phyloP scores from a whole-genome alignment of 2,888 invertebrate species.

The Acleris literana region DNA sequence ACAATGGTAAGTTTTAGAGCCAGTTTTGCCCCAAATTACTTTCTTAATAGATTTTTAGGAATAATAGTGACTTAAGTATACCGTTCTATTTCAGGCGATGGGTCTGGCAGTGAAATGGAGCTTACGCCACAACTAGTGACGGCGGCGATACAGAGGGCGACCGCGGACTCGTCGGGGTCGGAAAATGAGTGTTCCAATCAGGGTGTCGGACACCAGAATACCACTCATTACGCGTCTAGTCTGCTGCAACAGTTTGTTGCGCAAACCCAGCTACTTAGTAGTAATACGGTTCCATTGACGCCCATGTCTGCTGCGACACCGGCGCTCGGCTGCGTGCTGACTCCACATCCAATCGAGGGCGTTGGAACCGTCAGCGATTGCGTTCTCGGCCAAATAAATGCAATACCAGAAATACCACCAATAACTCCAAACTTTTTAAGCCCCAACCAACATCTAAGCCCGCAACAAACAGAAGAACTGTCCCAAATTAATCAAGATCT shows the following conservation, averaged over 20 bases:
- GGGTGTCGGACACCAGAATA: constrained; percentile 78
- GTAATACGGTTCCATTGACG: constrained; percentile 62
- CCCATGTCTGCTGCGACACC: constrained; percentile 58
- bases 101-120: constrained; percentile 90
- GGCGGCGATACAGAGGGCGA: constrained; percentile 89
- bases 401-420: constrained; percentile 66
- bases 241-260: constrained; percentile 91
- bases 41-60: background rate
- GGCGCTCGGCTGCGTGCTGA: constrained; percentile 57
- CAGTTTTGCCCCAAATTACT: background rate
- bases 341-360: constrained; percentile 60
- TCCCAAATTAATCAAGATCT: constrained; percentile 78
- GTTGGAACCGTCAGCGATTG: constrained; percentile 69
- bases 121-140: constrained; percentile 89
- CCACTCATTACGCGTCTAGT: constrained; percentile 88
- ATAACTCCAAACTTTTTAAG: constrained; percentile 68
- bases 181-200: constrained; percentile 86
- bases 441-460: constrained; percentile 70
- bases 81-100: constrained; percentile 74
- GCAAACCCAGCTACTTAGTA: constrained; percentile 88
- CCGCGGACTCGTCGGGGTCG: constrained; percentile 87
- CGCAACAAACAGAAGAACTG: constrained; percentile 78
- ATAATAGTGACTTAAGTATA: constrained; percentile 5
- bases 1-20: constrained; percentile 67
- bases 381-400: constrained; percentile 73